Conservation (phyloP, 2,113 vertebrate genomes). For the Tachycineta bicolor region DNA sequence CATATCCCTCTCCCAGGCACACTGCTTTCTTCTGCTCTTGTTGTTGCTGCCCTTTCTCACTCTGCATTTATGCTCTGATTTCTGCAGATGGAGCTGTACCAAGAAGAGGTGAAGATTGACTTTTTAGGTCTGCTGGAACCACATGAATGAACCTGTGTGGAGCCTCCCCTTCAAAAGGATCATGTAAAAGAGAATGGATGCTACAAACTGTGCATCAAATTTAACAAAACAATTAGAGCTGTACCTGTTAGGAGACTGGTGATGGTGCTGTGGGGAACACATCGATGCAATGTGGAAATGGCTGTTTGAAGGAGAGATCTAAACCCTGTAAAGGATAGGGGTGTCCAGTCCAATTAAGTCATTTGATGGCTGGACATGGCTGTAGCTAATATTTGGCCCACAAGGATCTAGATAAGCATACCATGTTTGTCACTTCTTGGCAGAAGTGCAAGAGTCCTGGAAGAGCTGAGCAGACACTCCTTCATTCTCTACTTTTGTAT, state of each 20-base stretch:
- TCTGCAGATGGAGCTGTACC: conserved; percentile 46
- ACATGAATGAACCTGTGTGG: neutral
- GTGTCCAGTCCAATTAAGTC: neutral
- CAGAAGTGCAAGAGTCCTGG: neutral
- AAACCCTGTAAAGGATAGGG: neutral
- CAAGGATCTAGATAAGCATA: neutral
- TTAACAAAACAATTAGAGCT: conserved; percentile 13
- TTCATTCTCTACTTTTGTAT: neutral
- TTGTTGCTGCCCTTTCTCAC: conserved; percentile 62
- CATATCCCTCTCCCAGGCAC: conserved; percentile 55
- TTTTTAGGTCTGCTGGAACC: conserved; percentile 46
- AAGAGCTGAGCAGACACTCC: neutral
- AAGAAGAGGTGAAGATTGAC: conserved; percentile 32
- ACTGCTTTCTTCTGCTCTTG: conserved; percentile 61
- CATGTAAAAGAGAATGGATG: neutral
- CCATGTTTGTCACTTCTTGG: neutral
- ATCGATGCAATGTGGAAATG: neutral
- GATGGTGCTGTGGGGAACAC: neutral
- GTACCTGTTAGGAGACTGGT: neutral
- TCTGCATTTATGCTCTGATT: conserved; percentile 44
- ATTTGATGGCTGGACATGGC: neutral
- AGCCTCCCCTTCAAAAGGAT: neutral
- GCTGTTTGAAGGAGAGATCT: neutral
- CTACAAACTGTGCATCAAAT: neutral
- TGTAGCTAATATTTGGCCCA: neutral